A percentile compares a stretch with the other conserved stretches of the same genome.
These are phyloP conservation scores for Agriopis leucophaearia DNA, from an alignment of 2,888 invertebrate species.

Conservation along the genomic window DNA sequence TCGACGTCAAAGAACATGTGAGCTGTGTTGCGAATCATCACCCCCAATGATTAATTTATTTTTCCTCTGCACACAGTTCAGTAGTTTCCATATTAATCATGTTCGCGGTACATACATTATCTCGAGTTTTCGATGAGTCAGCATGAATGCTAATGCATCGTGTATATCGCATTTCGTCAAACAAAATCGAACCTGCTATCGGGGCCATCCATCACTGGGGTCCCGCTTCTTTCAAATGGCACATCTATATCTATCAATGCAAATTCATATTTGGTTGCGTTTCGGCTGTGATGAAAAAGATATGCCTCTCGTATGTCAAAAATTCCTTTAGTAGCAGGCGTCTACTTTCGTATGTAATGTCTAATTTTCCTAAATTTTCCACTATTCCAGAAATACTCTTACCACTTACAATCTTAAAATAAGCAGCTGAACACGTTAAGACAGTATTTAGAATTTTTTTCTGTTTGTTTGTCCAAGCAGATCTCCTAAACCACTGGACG, in stretches of 20 bases:
- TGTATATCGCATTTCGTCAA: slow-evolving; percentile 80
- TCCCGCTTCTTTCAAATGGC: slow-evolving; percentile 69
- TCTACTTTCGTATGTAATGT: not conserved
- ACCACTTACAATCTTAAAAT: too few species aligned
- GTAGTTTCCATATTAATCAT: slow-evolving; percentile 40
- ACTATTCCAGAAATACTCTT: not conserved
- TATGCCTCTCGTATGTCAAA: not conserved
- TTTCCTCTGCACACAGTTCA: slow-evolving; percentile 26
- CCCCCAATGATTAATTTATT: slow-evolving; percentile 34
- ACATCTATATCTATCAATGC: slow-evolving; percentile 73
- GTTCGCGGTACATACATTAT: slow-evolving; percentile 55
- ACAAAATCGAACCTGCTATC: slow-evolving; percentile 68
- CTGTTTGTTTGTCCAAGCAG: too few species aligned
- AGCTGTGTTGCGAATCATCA: slow-evolving; percentile 23
- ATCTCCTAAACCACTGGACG: too few species aligned
- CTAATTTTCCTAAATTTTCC: not conserved
- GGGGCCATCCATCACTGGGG: slow-evolving; percentile 77
- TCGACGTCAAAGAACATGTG: slow-evolving; percentile 11
- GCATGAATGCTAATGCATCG: slow-evolving; percentile 79
- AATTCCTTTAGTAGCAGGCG: not conserved
- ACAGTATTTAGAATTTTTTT: too few species aligned
- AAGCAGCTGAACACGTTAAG: too few species aligned
- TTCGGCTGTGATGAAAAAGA: slow-evolving; percentile 34
- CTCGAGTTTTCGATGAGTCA: slow-evolving; percentile 67
- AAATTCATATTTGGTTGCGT: slow-evolving; percentile 66